A percentile compares a stretch with the other conserved stretches of the same genome.
These are phyloP conservation scores for Pristionchus exspectatus DNA, from an alignment of 2,888 invertebrate genomes.

Conservation along the genomic window DNA sequence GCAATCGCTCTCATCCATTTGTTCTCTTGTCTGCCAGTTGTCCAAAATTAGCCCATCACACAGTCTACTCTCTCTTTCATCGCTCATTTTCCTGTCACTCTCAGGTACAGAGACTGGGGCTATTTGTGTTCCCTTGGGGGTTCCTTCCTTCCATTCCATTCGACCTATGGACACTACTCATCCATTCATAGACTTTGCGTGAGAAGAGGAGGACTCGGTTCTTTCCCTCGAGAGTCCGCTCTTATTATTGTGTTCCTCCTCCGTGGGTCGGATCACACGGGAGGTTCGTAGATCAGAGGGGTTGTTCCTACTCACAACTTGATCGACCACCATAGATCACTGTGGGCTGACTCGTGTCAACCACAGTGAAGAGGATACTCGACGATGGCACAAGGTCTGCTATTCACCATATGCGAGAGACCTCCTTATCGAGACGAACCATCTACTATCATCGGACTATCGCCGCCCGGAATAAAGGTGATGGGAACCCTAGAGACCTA, in stretches of 20 bases:
- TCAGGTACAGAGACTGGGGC: background rate
- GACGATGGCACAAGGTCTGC: too few relatives aligned
- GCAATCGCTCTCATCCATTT: background rate
- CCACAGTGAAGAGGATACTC: too few relatives aligned
- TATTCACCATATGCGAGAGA: too few relatives aligned
- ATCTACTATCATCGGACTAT: too few relatives aligned
- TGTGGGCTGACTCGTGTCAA: too few relatives aligned
- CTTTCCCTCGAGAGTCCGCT: background rate
- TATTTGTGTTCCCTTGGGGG: background rate
- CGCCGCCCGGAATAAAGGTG: too few relatives aligned
- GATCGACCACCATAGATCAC: background rate
- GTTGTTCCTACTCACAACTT: background rate
- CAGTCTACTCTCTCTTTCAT: background rate
- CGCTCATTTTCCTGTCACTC: background rate
- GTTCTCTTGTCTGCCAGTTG: background rate
- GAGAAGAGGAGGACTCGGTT: background rate
- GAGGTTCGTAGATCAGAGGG: background rate
- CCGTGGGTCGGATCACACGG: background rate
- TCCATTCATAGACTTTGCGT: slow-evolving; percentile 2
- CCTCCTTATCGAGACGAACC: too few relatives aligned
- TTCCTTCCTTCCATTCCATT: background rate
- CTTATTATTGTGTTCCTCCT: background rate
- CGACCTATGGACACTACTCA: background rate
- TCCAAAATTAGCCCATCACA: slow-evolving; percentile 7
- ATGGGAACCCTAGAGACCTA: too few relatives aligned